Evolutionary conservation across 2,113 vertebrate genomes (phyloP).

Genomic region (Phodopus roborovskii): DNA sequence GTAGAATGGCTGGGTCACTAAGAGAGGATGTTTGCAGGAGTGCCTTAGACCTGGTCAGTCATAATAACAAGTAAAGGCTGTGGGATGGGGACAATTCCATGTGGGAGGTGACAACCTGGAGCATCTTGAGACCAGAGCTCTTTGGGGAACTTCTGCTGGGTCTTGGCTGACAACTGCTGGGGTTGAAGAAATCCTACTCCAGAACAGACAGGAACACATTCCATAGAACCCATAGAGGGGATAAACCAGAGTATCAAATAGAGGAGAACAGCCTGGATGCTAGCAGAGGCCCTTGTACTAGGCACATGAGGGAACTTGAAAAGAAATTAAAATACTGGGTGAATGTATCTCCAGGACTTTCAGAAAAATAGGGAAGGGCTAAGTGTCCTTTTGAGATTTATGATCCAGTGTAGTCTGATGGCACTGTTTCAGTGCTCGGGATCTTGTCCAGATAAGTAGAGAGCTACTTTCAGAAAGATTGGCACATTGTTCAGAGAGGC

Average conservation of each 20-base stretch:
- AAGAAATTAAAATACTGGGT: neutral
- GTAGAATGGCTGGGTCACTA: neutral
- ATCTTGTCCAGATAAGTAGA: neutral
- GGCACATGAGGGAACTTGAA: neutral
- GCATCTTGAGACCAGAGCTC: neutral
- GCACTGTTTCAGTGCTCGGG: neutral
- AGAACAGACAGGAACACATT: neutral
- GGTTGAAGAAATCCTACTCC: neutral
- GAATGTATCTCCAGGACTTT: neutral
- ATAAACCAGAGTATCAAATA: neutral
- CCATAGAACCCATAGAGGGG: too few species aligned
- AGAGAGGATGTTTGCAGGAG: neutral
- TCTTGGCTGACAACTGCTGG: neutral
- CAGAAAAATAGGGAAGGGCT: neutral
- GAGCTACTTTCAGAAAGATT: neutral
- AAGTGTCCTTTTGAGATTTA: neutral
- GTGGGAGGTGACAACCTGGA: neutral
- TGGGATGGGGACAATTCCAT: neutral
- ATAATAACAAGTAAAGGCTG: neutral
- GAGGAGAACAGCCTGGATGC: neutral
- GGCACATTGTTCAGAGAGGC: neutral
- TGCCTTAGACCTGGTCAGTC: neutral
- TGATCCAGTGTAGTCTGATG: neutral
- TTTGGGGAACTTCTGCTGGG: neutral
- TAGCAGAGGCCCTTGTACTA: neutral